Evolutionary conservation across 2,888 invertebrate genomes (phyloP), one percentile per base, ranked within the genome.

Genomic region (Epinotia nisella): DNA sequence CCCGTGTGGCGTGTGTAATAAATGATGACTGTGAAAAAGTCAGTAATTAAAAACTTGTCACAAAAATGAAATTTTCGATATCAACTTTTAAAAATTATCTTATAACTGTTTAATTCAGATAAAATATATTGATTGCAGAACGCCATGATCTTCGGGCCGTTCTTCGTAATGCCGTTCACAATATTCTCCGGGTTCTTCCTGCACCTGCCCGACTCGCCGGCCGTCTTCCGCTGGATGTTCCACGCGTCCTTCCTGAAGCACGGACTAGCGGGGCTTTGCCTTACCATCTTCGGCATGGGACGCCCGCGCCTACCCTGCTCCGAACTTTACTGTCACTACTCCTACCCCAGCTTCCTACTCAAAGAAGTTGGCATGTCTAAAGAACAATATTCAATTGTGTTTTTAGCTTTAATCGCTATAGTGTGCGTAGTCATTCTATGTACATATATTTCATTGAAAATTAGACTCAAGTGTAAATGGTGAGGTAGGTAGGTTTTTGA

Each of bases 111-210:
- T 15, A 29, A 17, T 0, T 24, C 3, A 17, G 9, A 9, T 21
- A 11, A 70, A 73, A 77, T 77, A 82, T 79, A 71, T 70, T 74
- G 21, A 66, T 95, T 95, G 74, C 94, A 98, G 98, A 95, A 97
- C 83, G 98, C 98, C 15, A 97, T 98, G 5, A 96, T 98, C 82
- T 95, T 98, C 84, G 99, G 98, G 5, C 98, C 98, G 10, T 96
- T 98, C 77, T 95, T 96, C 81, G 95, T 97, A 76, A 95, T 97
- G 87, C 98, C 99, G 0, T 98, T 98, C 84, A 95, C 97, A 29
- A 94, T 98, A 79, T 98, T 99, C 92, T 98, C 98, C 70, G 99
- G 99, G 7, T 98, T 98, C 91, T 98, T 99, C 86, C 95, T 99
- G 1, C 96, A 96, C 81, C 94, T 97, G 80, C 95, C 95, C 79